Evolutionary conservation across 1,140 invertebrate species (phyloP).

Genomic region (Temnothorax curvispinosus): DNA sequence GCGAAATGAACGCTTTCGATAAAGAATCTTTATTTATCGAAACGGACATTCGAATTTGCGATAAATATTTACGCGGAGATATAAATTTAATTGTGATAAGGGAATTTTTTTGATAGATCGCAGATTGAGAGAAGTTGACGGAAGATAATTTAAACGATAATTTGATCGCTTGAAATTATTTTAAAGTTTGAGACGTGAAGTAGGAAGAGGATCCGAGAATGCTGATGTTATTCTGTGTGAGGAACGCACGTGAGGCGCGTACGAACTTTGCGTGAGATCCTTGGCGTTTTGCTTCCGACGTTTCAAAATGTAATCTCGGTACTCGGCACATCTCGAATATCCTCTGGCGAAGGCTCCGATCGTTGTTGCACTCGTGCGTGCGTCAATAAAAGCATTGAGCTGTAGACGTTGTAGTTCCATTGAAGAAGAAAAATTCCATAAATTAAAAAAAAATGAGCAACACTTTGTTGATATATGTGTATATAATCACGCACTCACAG

Average conservation of each 20-base stretch:
- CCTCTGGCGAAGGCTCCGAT: not conserved
- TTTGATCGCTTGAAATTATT: not conserved
- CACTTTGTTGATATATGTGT: too few species aligned
- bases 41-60: not conserved
- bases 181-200: not conserved
- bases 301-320: conserved; percentile 25
- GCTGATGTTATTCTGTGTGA: conserved; percentile 33
- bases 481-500: too few species aligned
- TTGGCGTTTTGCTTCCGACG: conserved; percentile 38
- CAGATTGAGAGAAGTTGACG: not conserved
- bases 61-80: not conserved
- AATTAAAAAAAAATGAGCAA: too few species aligned
- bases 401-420: too few species aligned
- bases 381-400: not conserved
- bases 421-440: too few species aligned
- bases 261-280: conserved; percentile 20
- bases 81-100: not conserved
- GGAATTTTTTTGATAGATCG: not conserved
- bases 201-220: conserved; percentile 24
- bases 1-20: not conserved
- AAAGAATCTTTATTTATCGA: not conserved
- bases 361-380: not conserved
- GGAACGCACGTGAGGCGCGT: conserved; percentile 31
- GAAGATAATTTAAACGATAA: not conserved
- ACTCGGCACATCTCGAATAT: not conserved